Percentiles rank a stretch among this genome's conserved stretches.
Evolutionary conservation across 2,113 vertebrate genomes (phyloP).

Genomic region (Talpa occidentalis): DNA sequence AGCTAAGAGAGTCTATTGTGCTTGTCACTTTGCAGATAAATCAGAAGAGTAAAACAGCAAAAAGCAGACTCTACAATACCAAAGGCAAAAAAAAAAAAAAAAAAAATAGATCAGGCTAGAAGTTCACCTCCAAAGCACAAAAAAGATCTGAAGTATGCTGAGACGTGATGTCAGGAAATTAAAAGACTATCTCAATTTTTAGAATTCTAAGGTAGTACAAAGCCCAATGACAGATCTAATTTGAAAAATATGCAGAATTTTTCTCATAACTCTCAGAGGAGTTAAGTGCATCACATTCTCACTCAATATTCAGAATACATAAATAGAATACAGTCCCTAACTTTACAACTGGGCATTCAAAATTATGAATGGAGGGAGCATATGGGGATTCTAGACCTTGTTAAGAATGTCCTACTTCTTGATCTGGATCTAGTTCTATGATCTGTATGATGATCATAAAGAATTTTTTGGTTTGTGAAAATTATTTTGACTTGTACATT

Average conservation of each 20-base stretch:
- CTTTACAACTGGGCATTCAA: not conserved
- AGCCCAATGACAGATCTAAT: not conserved
- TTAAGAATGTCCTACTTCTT: not conserved
- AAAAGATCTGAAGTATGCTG: not conserved
- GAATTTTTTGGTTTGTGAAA: not conserved
- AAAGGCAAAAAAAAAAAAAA: not conserved
- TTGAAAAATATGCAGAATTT: not conserved
- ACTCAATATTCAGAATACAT: not conserved
- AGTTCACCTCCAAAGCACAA: not conserved
- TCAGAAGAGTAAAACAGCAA: not conserved
- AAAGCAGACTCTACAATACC: not conserved
- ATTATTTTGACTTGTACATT: not conserved
- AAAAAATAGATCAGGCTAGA: not conserved
- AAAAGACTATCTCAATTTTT: not conserved
- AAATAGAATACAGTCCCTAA: not conserved
- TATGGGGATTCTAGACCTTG: not conserved
- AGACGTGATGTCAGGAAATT: slow-evolving; percentile 15
- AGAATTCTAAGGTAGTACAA: not conserved
- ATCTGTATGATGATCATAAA: not conserved
- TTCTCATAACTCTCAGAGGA: too few relatives aligned
- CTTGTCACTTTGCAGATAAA: slow-evolving; percentile 27
- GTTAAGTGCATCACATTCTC: not conserved
- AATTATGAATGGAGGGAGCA: not conserved
- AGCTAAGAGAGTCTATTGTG: not conserved
- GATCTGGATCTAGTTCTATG: not conserved